These are phyloP conservation scores for Geotrupes spiniger DNA, from an alignment of 2,888 invertebrate species.

Conservation along the genomic window DNA sequence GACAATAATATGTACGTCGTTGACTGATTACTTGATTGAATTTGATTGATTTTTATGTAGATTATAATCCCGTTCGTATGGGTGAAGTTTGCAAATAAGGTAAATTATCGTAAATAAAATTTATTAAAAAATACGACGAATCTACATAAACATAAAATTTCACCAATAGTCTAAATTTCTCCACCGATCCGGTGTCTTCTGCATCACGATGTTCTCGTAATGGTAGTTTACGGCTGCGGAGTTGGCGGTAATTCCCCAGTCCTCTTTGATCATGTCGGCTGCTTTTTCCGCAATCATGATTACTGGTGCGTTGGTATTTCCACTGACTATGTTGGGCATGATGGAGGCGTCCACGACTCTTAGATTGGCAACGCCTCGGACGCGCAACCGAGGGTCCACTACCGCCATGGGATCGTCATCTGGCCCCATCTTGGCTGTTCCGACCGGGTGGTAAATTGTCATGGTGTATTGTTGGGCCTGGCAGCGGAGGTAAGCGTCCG, in stretches of 20 bases:
- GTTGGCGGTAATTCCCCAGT: constrained; percentile 55
- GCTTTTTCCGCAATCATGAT: constrained; percentile 92
- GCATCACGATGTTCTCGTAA: constrained; percentile 7
- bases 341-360: constrained; percentile 82
- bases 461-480: constrained; percentile 70
- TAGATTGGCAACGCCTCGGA: constrained; percentile 73
- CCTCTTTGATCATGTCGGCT: constrained; percentile 85
- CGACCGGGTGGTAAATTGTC: constrained; percentile 79
- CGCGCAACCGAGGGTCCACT: constrained; percentile 68
- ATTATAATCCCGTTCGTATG: too few relatives aligned
- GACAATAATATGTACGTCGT: too few relatives aligned
- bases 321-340: constrained; percentile 86
- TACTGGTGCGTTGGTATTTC: constrained; percentile 85
- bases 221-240: not conserved
- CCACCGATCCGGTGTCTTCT: constrained; percentile 7
- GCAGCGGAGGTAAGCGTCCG: constrained; percentile 76
- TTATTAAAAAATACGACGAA: not conserved
- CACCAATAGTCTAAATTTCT: constrained; percentile 18
- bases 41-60: too few relatives aligned
- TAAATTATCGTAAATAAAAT: constrained; percentile 3
- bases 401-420: constrained; percentile 59
- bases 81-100: too few relatives aligned
- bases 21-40: too few relatives aligned
- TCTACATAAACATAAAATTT: not conserved
- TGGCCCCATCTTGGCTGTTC: constrained; percentile 81